Evolutionary conservation across 2,797 vertebrate genomes (phyloP), one percentile per base, ranked within the genome.

Genomic region (Halcyon chelicuti): DNA sequence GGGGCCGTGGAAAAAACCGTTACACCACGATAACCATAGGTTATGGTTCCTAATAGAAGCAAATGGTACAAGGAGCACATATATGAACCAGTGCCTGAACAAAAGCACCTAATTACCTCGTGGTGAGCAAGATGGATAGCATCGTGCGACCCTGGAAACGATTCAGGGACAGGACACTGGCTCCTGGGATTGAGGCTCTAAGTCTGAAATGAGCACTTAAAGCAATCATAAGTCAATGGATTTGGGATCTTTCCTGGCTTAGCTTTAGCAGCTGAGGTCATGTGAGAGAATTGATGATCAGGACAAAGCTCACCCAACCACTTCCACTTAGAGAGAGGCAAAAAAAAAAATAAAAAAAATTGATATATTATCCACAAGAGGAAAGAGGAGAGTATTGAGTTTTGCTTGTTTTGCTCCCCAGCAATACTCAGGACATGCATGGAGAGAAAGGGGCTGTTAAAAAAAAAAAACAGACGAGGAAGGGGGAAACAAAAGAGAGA

Each of bases 401-500:
- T 76, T 67, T 78, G 67, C 83, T 94, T 86, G 54, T 40, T 83
- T 94, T 94, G 52, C 74, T 94, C 63, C 80, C 42, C 42, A 63
- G 82, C 52, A 58, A 60, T 14, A 42, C 28, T 93, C 46, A 62
- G 54, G 82, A 58, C 61, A n/a, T 13, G 57, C 94, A 75, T 10
- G n/a, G 62, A 94, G 73, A 86, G 78, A 80, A 61, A 78, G 63
- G 37, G 72, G 49, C 54, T 88, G 71, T 68, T 51, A 51, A 17
- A 37, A 46, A 55, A 18, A 29, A 26, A 67, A 58, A 58, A 51
- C 22, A 63, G 7, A 9, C 63, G 80, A 62, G 49, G 51, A 88
- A 80, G 31, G 54, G n/a, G n/a, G 83, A 86, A 95, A 96, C 76
- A 73, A 95, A 94, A 78, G 93, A 73, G 63, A 95, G 93, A 95